These are phyloP conservation scores for Geotrupes spiniger DNA, from an alignment of 2,888 invertebrate genomes.

Conservation along the genomic window DNA sequence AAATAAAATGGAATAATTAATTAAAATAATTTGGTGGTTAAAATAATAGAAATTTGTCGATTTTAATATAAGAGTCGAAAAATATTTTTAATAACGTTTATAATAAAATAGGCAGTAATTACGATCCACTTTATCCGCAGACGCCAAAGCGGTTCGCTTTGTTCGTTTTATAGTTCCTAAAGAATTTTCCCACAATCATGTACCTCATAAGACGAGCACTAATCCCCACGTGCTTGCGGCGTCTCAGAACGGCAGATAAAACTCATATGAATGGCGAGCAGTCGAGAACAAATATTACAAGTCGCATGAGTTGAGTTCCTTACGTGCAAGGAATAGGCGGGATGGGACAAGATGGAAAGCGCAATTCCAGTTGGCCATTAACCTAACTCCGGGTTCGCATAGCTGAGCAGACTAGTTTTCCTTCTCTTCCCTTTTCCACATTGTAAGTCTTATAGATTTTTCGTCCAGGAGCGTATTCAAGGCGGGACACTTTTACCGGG, in stretches of 20 bases:
- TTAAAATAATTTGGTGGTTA: too few species aligned
- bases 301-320: conserved; percentile 52
- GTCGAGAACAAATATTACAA: conserved; percentile 53
- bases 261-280: conserved; percentile 48
- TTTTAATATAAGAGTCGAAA: too few species aligned
- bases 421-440: conserved; percentile 31
- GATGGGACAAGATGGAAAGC: conserved; percentile 64
- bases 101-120: background rate
- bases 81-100: too few species aligned
- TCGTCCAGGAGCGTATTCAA: background rate
- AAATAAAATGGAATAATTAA: too few species aligned
- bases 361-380: conserved; percentile 71
- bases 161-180: conserved; percentile 15
- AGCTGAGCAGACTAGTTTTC: conserved; percentile 45
- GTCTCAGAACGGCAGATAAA: conserved; percentile 46
- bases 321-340: conserved; percentile 52
- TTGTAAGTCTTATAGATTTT: conserved; percentile 8
- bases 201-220: conserved; percentile 33
- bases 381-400: conserved; percentile 65
- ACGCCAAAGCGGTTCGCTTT: conserved; percentile 7
- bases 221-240: conserved; percentile 47
- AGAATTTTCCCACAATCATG: conserved; percentile 28
- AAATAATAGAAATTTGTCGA: too few species aligned
- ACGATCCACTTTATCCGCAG: background rate
- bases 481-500: too few species aligned